Evolutionary conservation across 1,140 invertebrate species (phyloP), one percentile per base, ranked within the genome.

Genomic region (Galleria mellonella): DNA sequence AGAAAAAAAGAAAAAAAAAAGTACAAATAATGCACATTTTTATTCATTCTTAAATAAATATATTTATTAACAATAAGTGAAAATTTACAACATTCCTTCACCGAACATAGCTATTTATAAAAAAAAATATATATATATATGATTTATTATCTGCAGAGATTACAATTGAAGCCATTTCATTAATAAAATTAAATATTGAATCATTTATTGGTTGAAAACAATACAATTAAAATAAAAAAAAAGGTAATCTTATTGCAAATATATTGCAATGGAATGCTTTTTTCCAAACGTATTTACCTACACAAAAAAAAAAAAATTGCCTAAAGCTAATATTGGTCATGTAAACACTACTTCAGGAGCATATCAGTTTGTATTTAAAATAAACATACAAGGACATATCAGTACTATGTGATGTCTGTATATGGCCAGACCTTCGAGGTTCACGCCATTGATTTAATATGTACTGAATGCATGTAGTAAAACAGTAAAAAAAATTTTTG

Each of bases 31-130:
- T 73, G 69, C 66, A 75, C 68, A 69, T 23, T 23, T 78, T 73
- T 79, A 74, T 77, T 81, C 66, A 47, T 65, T 58, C 65, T 71
- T 75, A 75, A 72, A 73, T 73, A 81, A 81, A 77, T 75, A 76
- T 41, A 68, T 58, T 66, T 59, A 70, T 52, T 64, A 75, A 75
- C 63, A 73, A 71, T 57, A 67, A 51, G 52, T 64, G 61, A 62
- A 65, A 62, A 68, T 72, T 70, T 70, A 75, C 62, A 75, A 72
- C 72, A 65, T 58, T 71, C 76, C 70, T 39, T 63, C 66, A 77
- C 72, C 72, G 48, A 51, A 46, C 53, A 43, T 51, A 48, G 35
- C 48, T 33, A 37, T 45, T 44, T 43, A 53, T 54, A 47, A 44
- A 55, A 56, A 55, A 59, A 49, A 51, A 44, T 47, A 39, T 48